Conservation (phyloP, 1,140 invertebrate genomes). For the Luehdorfia chinensis region DNA sequence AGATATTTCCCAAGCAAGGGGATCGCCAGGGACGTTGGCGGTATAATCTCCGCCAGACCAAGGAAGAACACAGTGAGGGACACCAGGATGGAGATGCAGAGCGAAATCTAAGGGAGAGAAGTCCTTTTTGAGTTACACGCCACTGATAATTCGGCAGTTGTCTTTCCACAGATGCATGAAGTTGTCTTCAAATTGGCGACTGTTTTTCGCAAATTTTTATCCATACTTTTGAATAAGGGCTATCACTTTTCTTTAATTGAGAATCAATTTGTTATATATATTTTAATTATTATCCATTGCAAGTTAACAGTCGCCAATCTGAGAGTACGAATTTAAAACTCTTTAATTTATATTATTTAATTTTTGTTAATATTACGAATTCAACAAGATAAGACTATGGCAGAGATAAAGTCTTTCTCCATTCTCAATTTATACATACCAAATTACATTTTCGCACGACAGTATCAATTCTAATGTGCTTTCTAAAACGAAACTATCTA, state of each 20-base stretch:
- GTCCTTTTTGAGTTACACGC: slow-evolving; percentile 58
- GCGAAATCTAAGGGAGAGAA: slow-evolving; percentile 82
- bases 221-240: too few relatives aligned
- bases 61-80: slow-evolving; percentile 99
- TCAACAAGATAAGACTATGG: background rate
- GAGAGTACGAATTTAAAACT: slow-evolving; percentile 2
- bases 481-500: too few relatives aligned
- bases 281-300: too few relatives aligned
- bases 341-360: slow-evolving; percentile 1
- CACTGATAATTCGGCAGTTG: slow-evolving; percentile 23
- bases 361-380: slow-evolving; percentile 4
- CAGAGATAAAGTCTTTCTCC: slow-evolving; percentile 10
- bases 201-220: background rate
- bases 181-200: slow-evolving; percentile 11
- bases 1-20: slow-evolving; percentile 96
- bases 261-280: too few relatives aligned
- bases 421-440: background rate
- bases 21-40: slow-evolving; percentile 96
- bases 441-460: too few relatives aligned
- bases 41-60: slow-evolving; percentile 97
- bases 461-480: too few relatives aligned
- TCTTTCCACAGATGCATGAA: slow-evolving; percentile 34
- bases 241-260: too few relatives aligned
- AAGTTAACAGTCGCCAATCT: slow-evolving; percentile 16
- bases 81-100: slow-evolving; percentile 98